Evolutionary conservation across 2,888 invertebrate genomes (phyloP).

Genomic region (Julus scandinavius): DNA sequence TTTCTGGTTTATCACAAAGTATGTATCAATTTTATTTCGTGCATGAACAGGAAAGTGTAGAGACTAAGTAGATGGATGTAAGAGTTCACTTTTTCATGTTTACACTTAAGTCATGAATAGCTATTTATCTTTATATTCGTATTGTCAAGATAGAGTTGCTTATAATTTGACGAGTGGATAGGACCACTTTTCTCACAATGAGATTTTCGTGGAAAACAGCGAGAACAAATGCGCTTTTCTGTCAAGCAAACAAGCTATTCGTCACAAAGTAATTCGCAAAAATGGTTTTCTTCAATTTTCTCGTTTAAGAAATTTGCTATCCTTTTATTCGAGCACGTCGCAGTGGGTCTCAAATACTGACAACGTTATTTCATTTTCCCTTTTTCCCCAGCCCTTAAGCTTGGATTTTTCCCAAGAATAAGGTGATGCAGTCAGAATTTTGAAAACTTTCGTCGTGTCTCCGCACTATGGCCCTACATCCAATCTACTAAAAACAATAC

Average conservation of each 20-base stretch:
- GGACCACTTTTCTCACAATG: not conserved
- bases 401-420: not conserved
- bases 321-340: not conserved
- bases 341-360: not conserved
- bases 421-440: not conserved
- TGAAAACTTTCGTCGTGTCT: not conserved
- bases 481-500: constrained; percentile 48
- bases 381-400: not conserved
- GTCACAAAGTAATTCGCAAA: constrained; percentile 18
- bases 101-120: not conserved
- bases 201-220: not conserved
- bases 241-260: not conserved
- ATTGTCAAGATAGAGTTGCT: not conserved
- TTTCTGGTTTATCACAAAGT: no score
- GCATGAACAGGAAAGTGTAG: no score
- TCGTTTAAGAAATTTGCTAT: not conserved
- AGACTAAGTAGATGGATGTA: not conserved
- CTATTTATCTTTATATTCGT: constrained; percentile 18
- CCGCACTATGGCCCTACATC: not conserved
- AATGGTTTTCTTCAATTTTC: constrained; percentile 3
- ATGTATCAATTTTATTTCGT: no score
- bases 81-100: not conserved
- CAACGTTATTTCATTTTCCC: not conserved
- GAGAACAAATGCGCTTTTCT: not conserved
- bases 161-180: constrained; percentile 3